Percentiles rank a stretch among this genome's conserved stretches.
phyloP scores from a whole-genome alignment of 2,113 vertebrate species.

The Siphamia tubifer region DNA sequence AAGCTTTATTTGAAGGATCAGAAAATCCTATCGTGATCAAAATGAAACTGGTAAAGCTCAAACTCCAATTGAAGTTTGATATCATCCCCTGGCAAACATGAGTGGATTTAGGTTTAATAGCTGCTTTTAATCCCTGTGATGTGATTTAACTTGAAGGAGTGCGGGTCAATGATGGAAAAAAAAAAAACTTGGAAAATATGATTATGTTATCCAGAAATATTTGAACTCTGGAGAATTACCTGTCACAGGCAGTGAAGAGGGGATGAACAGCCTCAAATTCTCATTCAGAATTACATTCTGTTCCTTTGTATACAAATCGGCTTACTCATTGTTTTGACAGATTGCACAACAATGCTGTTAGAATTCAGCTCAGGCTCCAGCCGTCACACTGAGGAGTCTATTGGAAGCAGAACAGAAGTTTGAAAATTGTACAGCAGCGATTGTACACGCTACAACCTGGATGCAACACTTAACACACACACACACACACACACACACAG shows the following conservation, averaged over 20 bases:
- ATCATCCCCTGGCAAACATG: slow-evolving; percentile 75
- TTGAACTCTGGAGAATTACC: slow-evolving; percentile 61
- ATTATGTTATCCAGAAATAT: slow-evolving; percentile 67
- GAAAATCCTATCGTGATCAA: slow-evolving; percentile 73
- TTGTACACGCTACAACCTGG: neutral
- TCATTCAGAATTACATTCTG: slow-evolving; percentile 52
- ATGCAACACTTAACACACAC: neutral
- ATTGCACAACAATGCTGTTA: slow-evolving; percentile 56
- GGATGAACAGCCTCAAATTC: slow-evolving; percentile 43
- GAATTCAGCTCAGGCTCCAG: slow-evolving; percentile 41
- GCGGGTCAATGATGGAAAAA: slow-evolving; percentile 63
- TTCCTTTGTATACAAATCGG: slow-evolving; percentile 61
- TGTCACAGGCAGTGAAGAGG: slow-evolving; percentile 31
- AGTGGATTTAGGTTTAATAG: slow-evolving; percentile 81
- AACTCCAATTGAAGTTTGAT: slow-evolving; percentile 77
- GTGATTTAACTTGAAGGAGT: slow-evolving; percentile 58
- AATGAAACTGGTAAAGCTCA: slow-evolving; percentile 74
- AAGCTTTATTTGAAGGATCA: slow-evolving; percentile 64
- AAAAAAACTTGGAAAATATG: slow-evolving; percentile 44
- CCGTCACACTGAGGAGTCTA: neutral
- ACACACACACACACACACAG: no score
- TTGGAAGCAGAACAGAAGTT: slow-evolving; percentile 12
- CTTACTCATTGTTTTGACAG: slow-evolving; percentile 67
- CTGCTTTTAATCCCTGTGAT: slow-evolving; percentile 76
- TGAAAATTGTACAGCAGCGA: slow-evolving; percentile 7